Evolutionary conservation across 2,797 vertebrate genomes (phyloP), one percentile per base, ranked within the genome.

Genomic region (Siniperca undulata): DNA sequence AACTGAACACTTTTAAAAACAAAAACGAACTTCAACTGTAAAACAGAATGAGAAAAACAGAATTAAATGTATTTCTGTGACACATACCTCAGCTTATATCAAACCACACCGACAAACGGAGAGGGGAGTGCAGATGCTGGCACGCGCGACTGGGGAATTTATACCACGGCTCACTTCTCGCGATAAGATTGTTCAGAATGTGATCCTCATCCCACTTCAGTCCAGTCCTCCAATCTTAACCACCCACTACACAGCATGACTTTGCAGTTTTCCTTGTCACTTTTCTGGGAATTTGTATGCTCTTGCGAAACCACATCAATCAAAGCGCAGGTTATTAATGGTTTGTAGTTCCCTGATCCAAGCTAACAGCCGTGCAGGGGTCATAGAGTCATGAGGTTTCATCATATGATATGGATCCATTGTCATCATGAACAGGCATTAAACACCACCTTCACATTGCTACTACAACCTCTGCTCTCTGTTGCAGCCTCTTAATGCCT

Each of bases 171-270:
- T 55, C 60, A 85, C 13, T 12, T 95, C 93, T 95, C 96, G 96
- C 96, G 95, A 95, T 72, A 91, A 6, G 0, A 65, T 9, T 0
- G 1, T 1, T 3, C 30, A 42, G 20, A 61, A 81, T 72, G 88
- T 27, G 87, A 91, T 30, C 36, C 38, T 19, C 67, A 34, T 3
- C 20, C 50, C 76, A 70, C 24, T 70, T 58, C 36, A 30, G 4
- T 14, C 60, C 38, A 42, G 22, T 16, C 34, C 12, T 34, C 8
- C 22, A 52, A 2, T 14, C 38, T 69, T 27, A 59, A 38, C 12
- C 20, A 30, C 16, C 1, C 30, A 46, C 75, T 14, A 89, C 56
- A 65, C 84, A 93, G 94, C 90, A 94, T 96, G 96, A 96, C 95
- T 95, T 87, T 90, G 95, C 96, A 95, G 1, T 89, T 95, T 95